A percentile compares a stretch with the other conserved stretches of the same genome.
Conservation (phyloP, 30 jellyfish, hydroid and myxozoan genomes). For the Sanderia malayensis region DNA sequence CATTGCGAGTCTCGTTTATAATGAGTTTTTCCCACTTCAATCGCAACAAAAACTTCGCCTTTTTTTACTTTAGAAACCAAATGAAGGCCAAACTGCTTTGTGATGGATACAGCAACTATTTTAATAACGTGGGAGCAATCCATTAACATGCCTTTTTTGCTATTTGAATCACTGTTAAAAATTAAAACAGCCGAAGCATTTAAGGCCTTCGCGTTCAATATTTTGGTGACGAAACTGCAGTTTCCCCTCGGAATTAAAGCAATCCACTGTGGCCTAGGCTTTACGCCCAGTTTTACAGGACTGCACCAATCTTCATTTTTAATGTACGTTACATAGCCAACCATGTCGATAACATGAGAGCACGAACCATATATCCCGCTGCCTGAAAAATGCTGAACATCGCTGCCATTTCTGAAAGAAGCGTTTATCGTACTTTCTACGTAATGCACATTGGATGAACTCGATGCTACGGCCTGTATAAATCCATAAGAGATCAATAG, state of each 20-base stretch:
- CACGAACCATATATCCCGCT: slow-evolving; percentile 57
- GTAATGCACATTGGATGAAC: background rate
- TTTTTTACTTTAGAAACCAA: slow-evolving; percentile 12
- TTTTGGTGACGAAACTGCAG: slow-evolving; percentile 58
- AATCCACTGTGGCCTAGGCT: slow-evolving; percentile 66
- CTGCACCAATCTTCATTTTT: slow-evolving; percentile 51
- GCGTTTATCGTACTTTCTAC: slow-evolving; percentile 25
- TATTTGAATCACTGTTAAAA: slow-evolving; percentile 42
- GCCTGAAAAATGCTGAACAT: slow-evolving; percentile 23
- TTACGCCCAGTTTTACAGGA: slow-evolving; percentile 14
- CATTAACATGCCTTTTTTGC: slow-evolving; percentile 1
- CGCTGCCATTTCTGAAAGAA: slow-evolving; percentile 40
- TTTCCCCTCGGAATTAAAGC: slow-evolving; percentile 79
- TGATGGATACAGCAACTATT: slow-evolving; percentile 65
- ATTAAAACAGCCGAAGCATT: slow-evolving; percentile 92
- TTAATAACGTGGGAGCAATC: slow-evolving; percentile 34
- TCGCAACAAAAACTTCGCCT: slow-evolving; percentile 8
- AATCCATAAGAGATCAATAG: background rate
- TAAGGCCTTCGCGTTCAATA: slow-evolving; percentile 52
- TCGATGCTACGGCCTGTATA: background rate
- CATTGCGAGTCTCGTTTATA: slow-evolving; percentile 46
- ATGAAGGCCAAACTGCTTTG: slow-evolving; percentile 23
- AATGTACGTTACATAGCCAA: slow-evolving; percentile 35
- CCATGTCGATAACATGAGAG: slow-evolving; percentile 33
- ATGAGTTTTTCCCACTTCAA: slow-evolving; percentile 57